These are phyloP conservation scores for Archivesica marissinica DNA, from an alignment of 1,140 invertebrate genomes.

Conservation along the genomic window DNA sequence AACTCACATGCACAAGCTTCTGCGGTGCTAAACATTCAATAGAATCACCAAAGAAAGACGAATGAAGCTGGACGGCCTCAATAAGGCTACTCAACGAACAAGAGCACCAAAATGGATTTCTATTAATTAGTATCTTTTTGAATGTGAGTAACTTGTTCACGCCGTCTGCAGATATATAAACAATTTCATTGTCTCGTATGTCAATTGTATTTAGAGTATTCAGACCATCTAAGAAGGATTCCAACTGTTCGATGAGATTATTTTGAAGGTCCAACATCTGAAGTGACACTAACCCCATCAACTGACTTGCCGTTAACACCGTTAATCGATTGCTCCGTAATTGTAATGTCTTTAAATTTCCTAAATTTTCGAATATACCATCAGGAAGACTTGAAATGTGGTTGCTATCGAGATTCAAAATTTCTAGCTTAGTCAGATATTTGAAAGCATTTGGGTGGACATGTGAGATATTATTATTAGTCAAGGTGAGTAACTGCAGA, in stretches of 20 bases:
- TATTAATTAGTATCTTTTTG: constrained; percentile 64
- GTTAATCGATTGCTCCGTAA: constrained; percentile 66
- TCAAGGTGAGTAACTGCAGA: neutral
- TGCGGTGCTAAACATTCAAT: constrained; percentile 66
- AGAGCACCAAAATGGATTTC: constrained; percentile 79
- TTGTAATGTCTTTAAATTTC: constrained; percentile 63
- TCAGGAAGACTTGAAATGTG: constrained; percentile 59
- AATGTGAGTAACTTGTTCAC: constrained; percentile 53
- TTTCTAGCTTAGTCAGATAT: constrained; percentile 61
- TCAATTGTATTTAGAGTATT: constrained; percentile 57
- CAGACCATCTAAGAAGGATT: constrained; percentile 47
- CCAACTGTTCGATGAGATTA: constrained; percentile 59
- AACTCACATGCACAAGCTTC: constrained; percentile 35
- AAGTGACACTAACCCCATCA: constrained; percentile 52
- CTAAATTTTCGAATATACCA: constrained; percentile 60
- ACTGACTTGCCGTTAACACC: constrained; percentile 46
- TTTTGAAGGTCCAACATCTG: constrained; percentile 54
- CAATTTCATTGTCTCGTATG: constrained; percentile 65
- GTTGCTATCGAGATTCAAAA: constrained; percentile 72
- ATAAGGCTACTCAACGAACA: constrained; percentile 70
- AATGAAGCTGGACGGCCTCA: neutral
- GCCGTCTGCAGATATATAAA: constrained; percentile 13
- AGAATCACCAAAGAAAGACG: constrained; percentile 47
- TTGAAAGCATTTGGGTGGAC: constrained; percentile 62
- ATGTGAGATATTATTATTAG: constrained; percentile 38